phyloP scores from a whole-genome alignment of 1,140 invertebrate genomes.

The Zelostemma sp. region DNA sequence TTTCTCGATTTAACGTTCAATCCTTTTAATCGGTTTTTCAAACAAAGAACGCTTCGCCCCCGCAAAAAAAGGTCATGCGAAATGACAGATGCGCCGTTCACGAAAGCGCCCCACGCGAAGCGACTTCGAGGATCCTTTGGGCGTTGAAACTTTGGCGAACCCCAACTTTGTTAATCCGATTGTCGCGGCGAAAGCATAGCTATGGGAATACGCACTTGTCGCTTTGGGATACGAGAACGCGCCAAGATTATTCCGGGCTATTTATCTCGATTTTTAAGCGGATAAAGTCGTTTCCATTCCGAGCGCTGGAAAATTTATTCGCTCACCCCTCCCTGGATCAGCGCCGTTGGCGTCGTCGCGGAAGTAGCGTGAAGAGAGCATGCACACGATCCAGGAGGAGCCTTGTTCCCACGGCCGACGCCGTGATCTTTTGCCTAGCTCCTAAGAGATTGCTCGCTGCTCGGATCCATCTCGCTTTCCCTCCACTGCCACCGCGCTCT shows the following conservation, averaged over 20 bases:
- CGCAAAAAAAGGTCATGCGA: constrained; percentile 45
- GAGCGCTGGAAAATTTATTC: too few relatives aligned
- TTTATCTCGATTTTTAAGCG: too few relatives aligned
- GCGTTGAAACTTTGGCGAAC: constrained; percentile 19
- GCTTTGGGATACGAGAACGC: constrained; percentile 12
- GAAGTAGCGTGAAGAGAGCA: constrained; percentile 21
- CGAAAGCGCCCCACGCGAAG: constrained; percentile 11
- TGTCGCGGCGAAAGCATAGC: constrained; percentile 49
- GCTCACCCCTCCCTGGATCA: too few relatives aligned
- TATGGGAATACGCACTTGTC: constrained; percentile 59
- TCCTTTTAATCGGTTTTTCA: background rate
- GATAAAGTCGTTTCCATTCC: too few relatives aligned
- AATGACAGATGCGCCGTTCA: constrained; percentile 49
- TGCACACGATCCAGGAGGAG: constrained; percentile 36
- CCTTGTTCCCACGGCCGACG: constrained; percentile 41
- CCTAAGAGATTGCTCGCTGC: constrained; percentile 21
- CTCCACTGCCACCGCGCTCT: constrained; percentile 3
- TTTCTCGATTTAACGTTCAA: too few relatives aligned
- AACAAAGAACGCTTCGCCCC: constrained; percentile 9
- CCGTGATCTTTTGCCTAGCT: constrained; percentile 45
- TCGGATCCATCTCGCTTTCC: constrained; percentile 5
- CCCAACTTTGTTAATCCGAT: constrained; percentile 61
- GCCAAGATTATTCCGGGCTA: too few relatives aligned
- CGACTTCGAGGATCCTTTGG: background rate
- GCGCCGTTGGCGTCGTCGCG: background rate